Evolutionary conservation across 2,797 vertebrate genomes (phyloP).

Genomic region (Arvicola amphibius): DNA sequence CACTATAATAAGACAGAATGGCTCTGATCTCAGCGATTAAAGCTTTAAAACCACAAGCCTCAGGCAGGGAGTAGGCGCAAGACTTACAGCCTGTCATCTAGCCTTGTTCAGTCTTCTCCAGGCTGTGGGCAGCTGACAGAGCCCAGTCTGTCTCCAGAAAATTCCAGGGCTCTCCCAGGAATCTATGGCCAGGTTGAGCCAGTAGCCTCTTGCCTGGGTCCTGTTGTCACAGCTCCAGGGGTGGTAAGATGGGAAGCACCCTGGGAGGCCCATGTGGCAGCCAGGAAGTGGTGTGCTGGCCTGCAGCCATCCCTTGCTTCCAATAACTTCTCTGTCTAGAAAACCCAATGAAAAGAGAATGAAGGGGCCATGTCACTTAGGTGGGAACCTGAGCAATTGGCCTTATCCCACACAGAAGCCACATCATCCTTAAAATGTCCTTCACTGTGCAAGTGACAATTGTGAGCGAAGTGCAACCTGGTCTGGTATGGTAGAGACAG

Average conservation of each 20-base stretch:
- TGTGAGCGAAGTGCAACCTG: neutral
- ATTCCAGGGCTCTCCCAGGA: constrained; percentile 86
- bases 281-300: constrained; percentile 79
- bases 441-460: neutral
- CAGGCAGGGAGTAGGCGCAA: constrained; percentile 80
- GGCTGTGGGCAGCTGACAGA: constrained; percentile 86
- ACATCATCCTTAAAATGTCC: neutral
- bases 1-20: constrained; percentile 85
- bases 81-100: constrained; percentile 81
- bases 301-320: constrained; percentile 76
- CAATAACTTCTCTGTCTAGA: constrained; percentile 61
- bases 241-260: constrained; percentile 81
- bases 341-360: neutral
- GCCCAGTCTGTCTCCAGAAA: constrained; percentile 86
- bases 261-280: constrained; percentile 76
- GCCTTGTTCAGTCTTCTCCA: constrained; percentile 81
- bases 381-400: neutral
- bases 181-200: constrained; percentile 80
- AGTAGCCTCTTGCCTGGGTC: constrained; percentile 79
- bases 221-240: constrained; percentile 51
- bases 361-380: constrained; percentile 26
- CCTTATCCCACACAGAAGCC: neutral
- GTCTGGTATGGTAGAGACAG: too few species aligned
- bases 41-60: constrained; percentile 86
- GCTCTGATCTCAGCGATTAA: constrained; percentile 88